Conservation (phyloP, 2,888 invertebrate species). For the Sussaba pulchella region DNA sequence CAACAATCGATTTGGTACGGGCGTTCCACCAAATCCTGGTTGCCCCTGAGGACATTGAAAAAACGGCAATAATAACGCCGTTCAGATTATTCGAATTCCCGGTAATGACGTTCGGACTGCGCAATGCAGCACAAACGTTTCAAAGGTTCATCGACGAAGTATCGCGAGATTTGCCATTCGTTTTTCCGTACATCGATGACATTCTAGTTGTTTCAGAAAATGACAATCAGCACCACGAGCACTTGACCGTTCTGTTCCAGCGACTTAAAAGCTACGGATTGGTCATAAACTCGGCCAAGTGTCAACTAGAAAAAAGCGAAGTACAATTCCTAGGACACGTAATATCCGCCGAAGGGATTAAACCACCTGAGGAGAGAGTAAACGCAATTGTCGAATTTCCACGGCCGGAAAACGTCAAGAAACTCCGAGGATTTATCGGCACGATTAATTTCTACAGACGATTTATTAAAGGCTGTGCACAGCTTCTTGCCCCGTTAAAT, state of each 20-base stretch:
- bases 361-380: slow-evolving; percentile 61
- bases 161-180: slow-evolving; percentile 25
- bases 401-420: slow-evolving; percentile 40
- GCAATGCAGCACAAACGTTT: slow-evolving; percentile 68
- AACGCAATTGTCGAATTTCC: slow-evolving; percentile 56
- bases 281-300: slow-evolving; percentile 37
- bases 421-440: slow-evolving; percentile 68
- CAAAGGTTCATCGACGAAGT: slow-evolving; percentile 54
- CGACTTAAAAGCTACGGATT: slow-evolving; percentile 59
- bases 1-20: slow-evolving; percentile 52
- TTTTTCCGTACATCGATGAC: slow-evolving; percentile 56
- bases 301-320: slow-evolving; percentile 16
- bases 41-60: slow-evolving; percentile 69
- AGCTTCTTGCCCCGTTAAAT: slow-evolving; percentile 48
- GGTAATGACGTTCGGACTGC: slow-evolving; percentile 68
- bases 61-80: slow-evolving; percentile 74
- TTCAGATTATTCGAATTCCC: slow-evolving; percentile 70
- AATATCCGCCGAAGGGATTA: slow-evolving; percentile 48
- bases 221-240: slow-evolving; percentile 33
- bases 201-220: slow-evolving; percentile 32
- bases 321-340: slow-evolving; percentile 28
- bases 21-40: slow-evolving; percentile 58
- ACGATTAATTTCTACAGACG: slow-evolving; percentile 69
- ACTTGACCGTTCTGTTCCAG: slow-evolving; percentile 33
- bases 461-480: slow-evolving; percentile 63